These are phyloP conservation scores for Lota lota DNA, from an alignment of 2,113 vertebrate genomes.

Conservation along the genomic window DNA sequence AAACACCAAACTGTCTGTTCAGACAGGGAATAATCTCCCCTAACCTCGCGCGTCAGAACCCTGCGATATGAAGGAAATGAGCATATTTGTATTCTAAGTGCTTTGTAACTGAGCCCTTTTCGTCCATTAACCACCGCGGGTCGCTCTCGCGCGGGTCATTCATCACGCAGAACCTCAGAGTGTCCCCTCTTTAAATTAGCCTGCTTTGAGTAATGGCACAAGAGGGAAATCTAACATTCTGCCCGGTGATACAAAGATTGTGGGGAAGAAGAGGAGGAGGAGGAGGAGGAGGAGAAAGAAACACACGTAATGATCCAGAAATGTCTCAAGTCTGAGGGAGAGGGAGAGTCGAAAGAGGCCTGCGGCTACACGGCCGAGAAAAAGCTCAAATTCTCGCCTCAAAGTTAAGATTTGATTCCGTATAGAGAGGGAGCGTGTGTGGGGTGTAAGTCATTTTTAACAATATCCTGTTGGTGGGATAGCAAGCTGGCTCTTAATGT, in stretches of 20 bases:
- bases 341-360: too few relatives aligned
- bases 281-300: slow-evolving; percentile 10
- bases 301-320: slow-evolving; percentile 47
- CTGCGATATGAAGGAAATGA: background rate
- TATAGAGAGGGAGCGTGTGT: slow-evolving; percentile 30
- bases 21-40: too few relatives aligned
- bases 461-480: slow-evolving; percentile 55
- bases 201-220: slow-evolving; percentile 49
- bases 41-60: background rate
- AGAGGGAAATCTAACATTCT: slow-evolving; percentile 3
- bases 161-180: slow-evolving; percentile 51
- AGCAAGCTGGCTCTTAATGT: slow-evolving; percentile 50
- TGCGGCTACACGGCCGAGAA: slow-evolving; percentile 1
- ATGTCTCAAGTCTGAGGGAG: slow-evolving; percentile 22
- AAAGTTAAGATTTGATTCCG: slow-evolving; percentile 51
- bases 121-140: slow-evolving; percentile 37
- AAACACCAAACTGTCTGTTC: too few relatives aligned
- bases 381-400: slow-evolving; percentile 15
- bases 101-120: slow-evolving; percentile 32
- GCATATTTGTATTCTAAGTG: slow-evolving; percentile 2
- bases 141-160: slow-evolving; percentile 41
- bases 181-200: slow-evolving; percentile 53
- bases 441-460: slow-evolving; percentile 32
- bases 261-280: too few relatives aligned
- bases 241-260: too few relatives aligned